Base-by-base conservation (phyloP, 2,888 invertebrate species). In the Pyrgus malvae region DNA sequence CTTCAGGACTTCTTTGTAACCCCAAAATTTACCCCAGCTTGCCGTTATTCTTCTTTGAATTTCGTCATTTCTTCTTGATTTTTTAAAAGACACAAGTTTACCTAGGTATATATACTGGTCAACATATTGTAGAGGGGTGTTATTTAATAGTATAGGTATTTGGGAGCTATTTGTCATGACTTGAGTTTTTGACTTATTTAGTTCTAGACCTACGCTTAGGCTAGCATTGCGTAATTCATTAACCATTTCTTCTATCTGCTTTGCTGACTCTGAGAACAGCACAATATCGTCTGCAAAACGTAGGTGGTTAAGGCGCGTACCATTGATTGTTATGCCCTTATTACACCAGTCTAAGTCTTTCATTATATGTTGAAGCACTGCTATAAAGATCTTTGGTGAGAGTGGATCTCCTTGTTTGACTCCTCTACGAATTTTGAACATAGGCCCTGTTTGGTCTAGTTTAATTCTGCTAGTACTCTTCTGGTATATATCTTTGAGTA, bases 371-470 rank as follows among this genome's bases (percentile, higher is more conserved):
- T 57, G 40, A 2, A 57, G 40, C 2, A 51, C 51, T 3, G 54
- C 25, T 54, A 57, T 51, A 16, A 58, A 55, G 2, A 55, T 11
- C 31, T 46, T 58, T n/a, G 51, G 25, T 14, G 58, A 55, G 3
- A 58, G 12, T 19, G 55, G 58, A 38, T 55, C 51, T 9, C 51
- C 55, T 31, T 58, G 55, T 45, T 41, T 55, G 2, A 55, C 51
- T 4, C 51, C 58, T 55, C 55, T 46, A 8, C 25, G 17, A 33
- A 53, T 51, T 6, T 45, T 51, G 29, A 19, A 31, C 38, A 5
- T n/a, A 17, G 17, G 17, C 12, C 59, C 59, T 17, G 8, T 40
- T 38, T 59, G n/a, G 3, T 57, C 55, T 14, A 59, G 6, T 38
- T 45, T 59, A 0, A 40, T 17, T 17, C 48, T 27, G 17, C 48